Conservation (phyloP, 2,797 vertebrate species). For the Pipistrellus nathusii region DNA sequence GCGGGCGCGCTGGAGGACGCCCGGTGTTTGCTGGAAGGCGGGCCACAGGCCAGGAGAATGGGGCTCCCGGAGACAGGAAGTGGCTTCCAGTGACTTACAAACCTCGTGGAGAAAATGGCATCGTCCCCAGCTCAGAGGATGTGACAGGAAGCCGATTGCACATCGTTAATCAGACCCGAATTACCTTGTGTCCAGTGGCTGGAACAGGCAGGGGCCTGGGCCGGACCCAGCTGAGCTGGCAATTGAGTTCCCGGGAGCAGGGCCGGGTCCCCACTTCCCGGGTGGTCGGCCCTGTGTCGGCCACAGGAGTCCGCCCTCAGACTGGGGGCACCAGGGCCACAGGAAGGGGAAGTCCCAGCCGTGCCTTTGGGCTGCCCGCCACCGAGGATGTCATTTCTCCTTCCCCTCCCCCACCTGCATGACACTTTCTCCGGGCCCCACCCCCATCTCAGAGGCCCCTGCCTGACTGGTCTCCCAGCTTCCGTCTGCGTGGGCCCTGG, state of each 20-base stretch:
- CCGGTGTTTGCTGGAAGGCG: accelerated
- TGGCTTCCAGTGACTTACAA: accelerated
- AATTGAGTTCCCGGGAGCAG: background rate
- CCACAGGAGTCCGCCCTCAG: background rate
- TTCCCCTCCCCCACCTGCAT: background rate
- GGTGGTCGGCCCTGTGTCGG: background rate
- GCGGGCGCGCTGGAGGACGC: background rate
- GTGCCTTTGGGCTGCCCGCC: background rate
- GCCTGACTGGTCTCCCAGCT: background rate
- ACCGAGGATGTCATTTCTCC: background rate
- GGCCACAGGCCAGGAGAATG: accelerated
- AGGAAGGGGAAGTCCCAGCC: background rate
- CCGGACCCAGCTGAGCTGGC: background rate
- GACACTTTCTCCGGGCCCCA: background rate
- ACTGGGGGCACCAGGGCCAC: background rate
- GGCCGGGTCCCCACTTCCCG: background rate
- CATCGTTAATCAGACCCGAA: constrained; percentile 13
- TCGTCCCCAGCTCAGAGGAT: constrained; percentile 15
- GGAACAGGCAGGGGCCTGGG: background rate
- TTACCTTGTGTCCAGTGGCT: background rate
- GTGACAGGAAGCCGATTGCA: background rate
- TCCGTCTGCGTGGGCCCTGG: accelerated
- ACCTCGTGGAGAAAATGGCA: background rate
- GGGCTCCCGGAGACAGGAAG: background rate
- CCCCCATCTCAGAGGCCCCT: background rate